Evolutionary conservation across 1,140 invertebrate genomes (phyloP).

Genomic region (Cydia fagiglandana): DNA sequence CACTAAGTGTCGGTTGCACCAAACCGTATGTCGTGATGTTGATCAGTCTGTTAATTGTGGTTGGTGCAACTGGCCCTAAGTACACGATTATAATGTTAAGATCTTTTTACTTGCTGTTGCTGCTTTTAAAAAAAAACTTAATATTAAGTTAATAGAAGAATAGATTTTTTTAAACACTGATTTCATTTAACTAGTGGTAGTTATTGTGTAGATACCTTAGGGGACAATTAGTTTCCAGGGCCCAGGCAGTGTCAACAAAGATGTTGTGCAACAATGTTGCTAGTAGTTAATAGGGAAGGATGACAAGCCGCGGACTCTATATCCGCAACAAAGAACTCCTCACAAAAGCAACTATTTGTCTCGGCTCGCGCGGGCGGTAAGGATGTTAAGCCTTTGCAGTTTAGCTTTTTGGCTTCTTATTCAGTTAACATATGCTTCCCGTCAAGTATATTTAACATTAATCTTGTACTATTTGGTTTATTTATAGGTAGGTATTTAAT

Average conservation of each 20-base stretch:
- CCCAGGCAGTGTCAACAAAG: not conserved
- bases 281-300: not conserved
- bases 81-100: too few species aligned
- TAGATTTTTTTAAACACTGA: too few species aligned
- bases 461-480: not conserved
- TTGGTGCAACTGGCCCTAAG: too few species aligned
- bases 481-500: not conserved
- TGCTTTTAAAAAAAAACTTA: too few species aligned
- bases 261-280: not conserved
- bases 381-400: slow-evolving; percentile 17
- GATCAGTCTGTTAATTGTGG: too few species aligned
- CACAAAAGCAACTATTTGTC: slow-evolving; percentile 27
- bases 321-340: not conserved
- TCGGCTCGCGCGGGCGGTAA: not conserved
- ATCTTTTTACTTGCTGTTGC: too few species aligned
- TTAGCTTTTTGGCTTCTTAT: slow-evolving; percentile 17
- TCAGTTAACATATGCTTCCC: not conserved
- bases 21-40: too few species aligned
- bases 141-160: too few species aligned
- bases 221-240: not conserved
- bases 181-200: too few species aligned
- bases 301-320: not conserved
- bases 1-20: too few species aligned
- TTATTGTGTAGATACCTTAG: too few species aligned
- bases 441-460: not conserved